phyloP scores from a whole-genome alignment of 2,797 vertebrate species.

The Peromyscus attwateri region DNA sequence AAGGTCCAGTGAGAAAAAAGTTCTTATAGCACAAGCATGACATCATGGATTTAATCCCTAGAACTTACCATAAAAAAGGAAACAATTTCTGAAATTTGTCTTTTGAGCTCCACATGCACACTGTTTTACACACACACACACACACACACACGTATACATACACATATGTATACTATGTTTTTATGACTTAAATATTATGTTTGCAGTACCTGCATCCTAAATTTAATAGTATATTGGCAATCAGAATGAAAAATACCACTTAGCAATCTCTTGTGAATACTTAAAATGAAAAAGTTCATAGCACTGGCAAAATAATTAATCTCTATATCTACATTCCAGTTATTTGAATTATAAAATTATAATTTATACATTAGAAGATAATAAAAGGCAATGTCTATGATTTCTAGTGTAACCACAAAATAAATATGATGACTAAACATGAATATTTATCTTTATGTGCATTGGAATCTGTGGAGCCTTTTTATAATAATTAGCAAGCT shows the following conservation, averaged over 20 bases:
- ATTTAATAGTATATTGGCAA: background rate
- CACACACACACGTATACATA: background rate
- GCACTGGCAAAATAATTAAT: background rate
- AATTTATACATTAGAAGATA: constrained; percentile 22
- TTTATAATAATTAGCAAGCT: background rate
- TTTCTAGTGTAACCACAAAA: background rate
- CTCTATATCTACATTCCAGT: background rate
- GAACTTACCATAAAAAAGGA: background rate
- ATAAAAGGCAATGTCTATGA: constrained; percentile 8
- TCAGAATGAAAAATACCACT: constrained; percentile 45
- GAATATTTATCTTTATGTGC: constrained; percentile 48
- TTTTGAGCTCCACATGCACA: background rate
- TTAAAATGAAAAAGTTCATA: constrained; percentile 63
- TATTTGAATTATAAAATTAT: constrained; percentile 3
- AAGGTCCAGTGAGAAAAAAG: background rate
- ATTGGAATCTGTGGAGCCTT: constrained; percentile 34
- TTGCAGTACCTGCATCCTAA: background rate
- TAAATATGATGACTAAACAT: background rate
- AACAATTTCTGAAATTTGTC: background rate
- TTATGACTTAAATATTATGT: constrained; percentile 26
- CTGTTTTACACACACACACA: background rate
- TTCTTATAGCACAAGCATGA: background rate
- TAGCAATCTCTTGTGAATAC: constrained; percentile 17
- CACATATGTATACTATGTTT: background rate
- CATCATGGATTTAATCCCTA: background rate